phyloP scores from a whole-genome alignment of 2,888 invertebrate species.

The Drosophila sordidula region DNA sequence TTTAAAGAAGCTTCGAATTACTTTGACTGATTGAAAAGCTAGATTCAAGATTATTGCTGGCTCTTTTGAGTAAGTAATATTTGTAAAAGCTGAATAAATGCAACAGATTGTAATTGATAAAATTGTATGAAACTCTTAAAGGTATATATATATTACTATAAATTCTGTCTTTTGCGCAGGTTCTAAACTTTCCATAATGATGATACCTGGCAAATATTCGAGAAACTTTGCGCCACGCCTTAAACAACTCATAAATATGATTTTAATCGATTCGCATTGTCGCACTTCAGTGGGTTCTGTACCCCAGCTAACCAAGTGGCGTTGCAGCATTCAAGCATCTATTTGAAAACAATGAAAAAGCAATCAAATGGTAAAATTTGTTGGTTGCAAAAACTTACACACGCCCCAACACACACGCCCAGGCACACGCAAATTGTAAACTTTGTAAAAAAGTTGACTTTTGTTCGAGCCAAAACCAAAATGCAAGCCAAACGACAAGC shows the following conservation, averaged over 20 bases:
- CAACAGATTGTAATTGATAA: too few relatives aligned
- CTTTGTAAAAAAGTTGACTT: constrained; percentile 54
- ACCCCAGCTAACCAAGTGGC: background rate
- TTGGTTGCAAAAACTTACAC: constrained; percentile 42
- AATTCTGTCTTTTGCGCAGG: background rate
- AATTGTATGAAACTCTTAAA: too few relatives aligned
- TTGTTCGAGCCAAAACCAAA: constrained; percentile 19
- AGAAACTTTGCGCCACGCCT: constrained; percentile 22
- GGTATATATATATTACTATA: too few relatives aligned
- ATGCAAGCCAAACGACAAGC: constrained; percentile 36
- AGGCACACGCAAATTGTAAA: constrained; percentile 43
- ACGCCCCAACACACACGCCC: constrained; percentile 20
- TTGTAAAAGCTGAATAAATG: too few relatives aligned
- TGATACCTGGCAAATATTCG: constrained; percentile 5
- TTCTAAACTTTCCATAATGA: constrained; percentile 11
- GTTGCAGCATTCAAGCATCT: constrained; percentile 47
- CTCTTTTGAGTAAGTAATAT: too few relatives aligned
- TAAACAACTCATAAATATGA: constrained; percentile 66
- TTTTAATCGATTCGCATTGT: constrained; percentile 70
- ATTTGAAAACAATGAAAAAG: constrained; percentile 77
- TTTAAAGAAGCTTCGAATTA: too few relatives aligned
- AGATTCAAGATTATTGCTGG: too few relatives aligned
- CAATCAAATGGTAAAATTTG: constrained; percentile 67
- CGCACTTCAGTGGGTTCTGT: constrained; percentile 31
- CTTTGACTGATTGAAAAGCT: too few relatives aligned